Base-by-base conservation (phyloP, 2,797 vertebrate species). In the Muraenolepis orangiensis region DNA sequence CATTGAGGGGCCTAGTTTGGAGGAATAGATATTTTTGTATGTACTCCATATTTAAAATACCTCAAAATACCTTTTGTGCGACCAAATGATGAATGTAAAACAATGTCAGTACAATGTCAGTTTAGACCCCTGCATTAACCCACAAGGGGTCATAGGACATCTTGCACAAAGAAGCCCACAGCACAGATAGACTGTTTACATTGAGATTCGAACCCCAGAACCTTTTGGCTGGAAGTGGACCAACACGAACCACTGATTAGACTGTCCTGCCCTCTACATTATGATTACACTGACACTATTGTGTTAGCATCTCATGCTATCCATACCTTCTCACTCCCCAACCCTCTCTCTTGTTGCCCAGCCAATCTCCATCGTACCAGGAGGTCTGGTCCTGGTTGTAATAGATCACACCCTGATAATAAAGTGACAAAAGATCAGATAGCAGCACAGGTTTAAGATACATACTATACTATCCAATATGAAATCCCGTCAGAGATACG, bases 341-440 rank as follows among this genome's bases (percentile, higher is more conserved):
- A 75, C 97, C 97, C 51, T 95, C 94, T 87, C 81, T 96, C 85
- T 86, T 46, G 75, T 96, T 97, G 81, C 90, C 85, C 23, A 95
- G 87, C 96, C 96, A 99, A 16, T 96, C 92, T 0, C 98, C 97
- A 77, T 95, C 90, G 78, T 98, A 99, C 97, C 95, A 98, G 11
- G 95, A 97, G 0, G 90, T 94, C 34, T 80, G 81, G 0, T 95
- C 91, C 80, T 79, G 36, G 73, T 97, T 93, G 82, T 96, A 98
- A 84, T 90, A 95, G 73, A 95, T 87, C 0, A 70, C 83, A 28
- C 97, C 98, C 98, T 98, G 69, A 74, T 14, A 80, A 34, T 69
- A 13, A 26, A 64, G n/a, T 26, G 0, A 72, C 0, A 14, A 8
- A 16, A 12, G 32, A 57, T 57, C 20, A 76, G 61, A 28, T 26